Percentiles rank a stretch among this genome's conserved stretches.
Conservation (phyloP, 2,797 vertebrate genomes). For the Prionace glauca region DNA sequence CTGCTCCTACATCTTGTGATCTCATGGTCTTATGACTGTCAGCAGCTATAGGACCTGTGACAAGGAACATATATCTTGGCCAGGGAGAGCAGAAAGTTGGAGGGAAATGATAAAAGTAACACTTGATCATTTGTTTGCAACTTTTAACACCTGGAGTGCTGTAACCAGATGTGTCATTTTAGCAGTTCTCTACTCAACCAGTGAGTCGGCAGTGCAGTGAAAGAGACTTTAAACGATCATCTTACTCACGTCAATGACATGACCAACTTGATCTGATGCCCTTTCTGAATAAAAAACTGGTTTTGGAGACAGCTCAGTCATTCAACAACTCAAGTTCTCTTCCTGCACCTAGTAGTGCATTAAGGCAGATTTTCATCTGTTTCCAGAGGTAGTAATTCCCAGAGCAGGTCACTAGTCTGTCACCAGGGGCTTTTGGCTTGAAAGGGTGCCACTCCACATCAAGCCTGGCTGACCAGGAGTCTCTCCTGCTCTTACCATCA, state of each 20-base stretch:
- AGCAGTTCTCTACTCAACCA: neutral
- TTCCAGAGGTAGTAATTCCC: too few relatives aligned
- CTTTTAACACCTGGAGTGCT: neutral
- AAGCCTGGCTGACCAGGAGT: too few relatives aligned
- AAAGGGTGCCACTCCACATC: too few relatives aligned
- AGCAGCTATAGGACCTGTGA: neutral
- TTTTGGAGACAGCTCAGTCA: neutral
- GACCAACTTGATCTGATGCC: neutral
- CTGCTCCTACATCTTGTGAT: too few relatives aligned
- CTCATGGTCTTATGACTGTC: neutral
- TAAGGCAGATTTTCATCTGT: too few relatives aligned
- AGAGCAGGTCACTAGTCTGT: too few relatives aligned
- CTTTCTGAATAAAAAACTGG: neutral
- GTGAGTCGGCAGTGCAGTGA: neutral
- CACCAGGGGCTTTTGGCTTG: too few relatives aligned
- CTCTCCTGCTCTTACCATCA: too few relatives aligned
- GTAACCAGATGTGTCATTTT: neutral
- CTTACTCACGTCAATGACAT: neutral
- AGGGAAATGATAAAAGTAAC: neutral
- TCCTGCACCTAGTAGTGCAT: too few relatives aligned
- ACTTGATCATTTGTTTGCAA: neutral
- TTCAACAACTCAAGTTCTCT: too few relatives aligned
- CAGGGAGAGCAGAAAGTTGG: neutral
- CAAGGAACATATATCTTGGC: neutral
- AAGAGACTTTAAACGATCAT: neutral